Percentiles rank a stretch among this genome's conserved stretches.
Evolutionary conservation across 2,888 invertebrate genomes (phyloP).

Genomic region (Steinernema scapterisci): DNA sequence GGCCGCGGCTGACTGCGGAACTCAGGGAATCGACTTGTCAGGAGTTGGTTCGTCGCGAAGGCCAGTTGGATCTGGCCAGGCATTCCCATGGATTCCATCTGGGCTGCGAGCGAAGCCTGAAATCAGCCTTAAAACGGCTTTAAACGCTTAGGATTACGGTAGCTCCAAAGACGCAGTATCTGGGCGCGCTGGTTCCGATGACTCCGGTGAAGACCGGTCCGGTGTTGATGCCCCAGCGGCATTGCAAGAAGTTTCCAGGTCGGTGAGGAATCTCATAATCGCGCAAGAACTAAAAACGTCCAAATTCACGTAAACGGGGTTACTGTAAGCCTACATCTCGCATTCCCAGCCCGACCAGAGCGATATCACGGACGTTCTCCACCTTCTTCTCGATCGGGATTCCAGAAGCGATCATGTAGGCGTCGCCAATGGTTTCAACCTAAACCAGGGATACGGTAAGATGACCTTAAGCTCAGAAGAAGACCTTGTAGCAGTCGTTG

Average conservation of each 20-base stretch:
- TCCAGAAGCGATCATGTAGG: constrained; percentile 66
- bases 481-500: constrained; percentile 62
- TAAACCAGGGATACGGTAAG: constrained; percentile 29
- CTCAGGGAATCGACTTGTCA: constrained; percentile 57
- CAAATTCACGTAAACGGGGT: constrained; percentile 29
- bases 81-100: constrained; percentile 63
- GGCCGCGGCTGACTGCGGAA: constrained; percentile 49
- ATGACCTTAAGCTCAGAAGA: too few species aligned
- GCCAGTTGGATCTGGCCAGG: constrained; percentile 65
- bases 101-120: constrained; percentile 61
- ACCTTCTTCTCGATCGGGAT: constrained; percentile 52
- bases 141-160: constrained; percentile 44
- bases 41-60: constrained; percentile 53
- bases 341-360: constrained; percentile 59
- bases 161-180: constrained; percentile 65
- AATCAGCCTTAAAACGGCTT: constrained; percentile 26
- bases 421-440: constrained; percentile 65
- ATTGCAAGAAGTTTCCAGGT: constrained; percentile 58
- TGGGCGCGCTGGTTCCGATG: constrained; percentile 62
- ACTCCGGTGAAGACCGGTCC: constrained; percentile 65
- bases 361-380: constrained; percentile 60
- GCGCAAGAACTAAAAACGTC: constrained; percentile 53
- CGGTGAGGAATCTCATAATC: constrained; percentile 65
- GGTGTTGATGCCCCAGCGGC: constrained; percentile 66
- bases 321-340: constrained; percentile 50